phyloP scores from a whole-genome alignment of 2,113 vertebrate species.

The Tinamus guttatus region DNA sequence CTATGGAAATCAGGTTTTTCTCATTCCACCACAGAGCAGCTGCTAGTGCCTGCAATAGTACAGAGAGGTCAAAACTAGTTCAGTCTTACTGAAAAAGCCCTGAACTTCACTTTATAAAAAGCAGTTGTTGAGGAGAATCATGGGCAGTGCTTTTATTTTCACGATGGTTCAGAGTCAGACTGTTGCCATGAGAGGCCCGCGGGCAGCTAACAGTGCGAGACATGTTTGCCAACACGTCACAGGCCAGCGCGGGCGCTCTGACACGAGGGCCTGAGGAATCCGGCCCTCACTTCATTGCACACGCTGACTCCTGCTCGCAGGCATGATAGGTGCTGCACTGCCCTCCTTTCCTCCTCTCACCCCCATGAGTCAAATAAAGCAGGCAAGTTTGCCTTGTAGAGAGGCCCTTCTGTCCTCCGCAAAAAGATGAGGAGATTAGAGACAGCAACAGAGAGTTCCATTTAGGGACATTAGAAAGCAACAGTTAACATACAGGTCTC shows the following conservation, averaged over 20 bases:
- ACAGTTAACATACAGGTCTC: neutral
- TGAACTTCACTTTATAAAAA: neutral
- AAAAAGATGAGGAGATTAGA: constrained; percentile 34
- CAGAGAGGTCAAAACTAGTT: neutral
- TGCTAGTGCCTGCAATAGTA: neutral
- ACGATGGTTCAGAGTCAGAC: neutral
- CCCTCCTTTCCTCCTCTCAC: neutral
- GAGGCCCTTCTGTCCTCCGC: constrained; percentile 2
- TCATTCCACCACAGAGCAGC: constrained; percentile 8
- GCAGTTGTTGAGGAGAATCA: neutral
- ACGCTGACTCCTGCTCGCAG: constrained; percentile 12
- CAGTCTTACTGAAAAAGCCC: neutral
- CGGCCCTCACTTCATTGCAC: constrained; percentile 39
- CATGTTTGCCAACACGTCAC: neutral
- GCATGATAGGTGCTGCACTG: neutral
- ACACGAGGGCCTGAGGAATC: constrained; percentile 23
- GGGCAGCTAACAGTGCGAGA: neutral
- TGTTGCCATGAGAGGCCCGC: neutral
- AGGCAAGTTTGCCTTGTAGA: neutral
- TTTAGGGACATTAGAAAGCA: neutral
- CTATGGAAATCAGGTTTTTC: neutral
- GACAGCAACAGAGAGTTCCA: neutral
- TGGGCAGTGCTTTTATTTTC: neutral
- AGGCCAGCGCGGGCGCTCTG: neutral
- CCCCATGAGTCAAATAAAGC: constrained; percentile 22